Percentiles rank a stretch among this genome's conserved stretches.
phyloP scores from a whole-genome alignment of 2,113 vertebrate species.

The Nerophis ophidion region DNA sequence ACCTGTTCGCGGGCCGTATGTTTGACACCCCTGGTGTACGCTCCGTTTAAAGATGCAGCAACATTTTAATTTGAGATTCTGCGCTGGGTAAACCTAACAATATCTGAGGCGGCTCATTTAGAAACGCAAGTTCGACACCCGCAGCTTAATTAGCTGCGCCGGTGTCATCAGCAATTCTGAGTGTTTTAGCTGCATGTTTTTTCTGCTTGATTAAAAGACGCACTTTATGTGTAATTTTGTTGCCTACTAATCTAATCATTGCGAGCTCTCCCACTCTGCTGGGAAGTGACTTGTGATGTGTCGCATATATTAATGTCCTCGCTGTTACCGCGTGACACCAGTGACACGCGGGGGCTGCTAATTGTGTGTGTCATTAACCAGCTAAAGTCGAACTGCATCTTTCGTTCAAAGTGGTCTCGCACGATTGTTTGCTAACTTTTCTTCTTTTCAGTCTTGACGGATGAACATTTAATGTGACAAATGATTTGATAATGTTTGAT shows the following conservation, averaged over 20 bases:
- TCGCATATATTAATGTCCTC: conserved; percentile 52
- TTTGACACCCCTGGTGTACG: too few relatives aligned
- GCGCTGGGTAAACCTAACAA: conserved; percentile 36
- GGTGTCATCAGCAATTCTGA: conserved; percentile 51
- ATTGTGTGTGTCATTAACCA: conserved; percentile 56
- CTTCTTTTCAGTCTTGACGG: not conserved
- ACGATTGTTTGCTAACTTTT: conserved; percentile 11
- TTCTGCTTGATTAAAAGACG: conserved; percentile 53
- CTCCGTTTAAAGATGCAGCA: conserved; percentile 15
- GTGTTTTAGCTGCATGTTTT: conserved; percentile 55
- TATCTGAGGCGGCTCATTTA: conserved; percentile 50
- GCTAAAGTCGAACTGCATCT: conserved; percentile 36
- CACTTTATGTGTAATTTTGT: conserved; percentile 51
- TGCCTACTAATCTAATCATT: conserved; percentile 58
- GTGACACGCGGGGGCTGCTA: conserved; percentile 47
- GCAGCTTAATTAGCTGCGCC: conserved; percentile 56
- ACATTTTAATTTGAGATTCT: conserved; percentile 33
- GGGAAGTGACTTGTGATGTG: conserved; percentile 59
- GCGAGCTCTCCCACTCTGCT: conserved; percentile 55
- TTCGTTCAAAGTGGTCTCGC: conserved; percentile 36
- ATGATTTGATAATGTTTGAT: too few relatives aligned
- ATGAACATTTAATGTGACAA: too few relatives aligned
- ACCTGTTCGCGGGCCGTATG: too few relatives aligned
- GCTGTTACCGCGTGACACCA: conserved; percentile 36
- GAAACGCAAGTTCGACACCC: conserved; percentile 40